phyloP scores from a whole-genome alignment of 1,140 invertebrate genomes.

The Tachypleus tridentatus region DNA sequence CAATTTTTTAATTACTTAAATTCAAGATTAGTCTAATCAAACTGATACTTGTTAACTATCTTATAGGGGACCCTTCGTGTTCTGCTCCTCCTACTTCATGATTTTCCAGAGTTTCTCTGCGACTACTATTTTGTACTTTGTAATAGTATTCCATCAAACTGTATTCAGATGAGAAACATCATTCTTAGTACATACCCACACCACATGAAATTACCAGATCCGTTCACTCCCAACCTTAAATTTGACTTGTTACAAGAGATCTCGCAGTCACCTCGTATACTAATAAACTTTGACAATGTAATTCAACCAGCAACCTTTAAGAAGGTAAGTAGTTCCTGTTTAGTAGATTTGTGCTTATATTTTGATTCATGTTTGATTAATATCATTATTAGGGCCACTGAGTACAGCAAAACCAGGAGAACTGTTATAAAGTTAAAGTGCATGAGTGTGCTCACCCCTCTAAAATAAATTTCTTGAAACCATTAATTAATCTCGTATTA shows the following conservation, averaged over 20 bases:
- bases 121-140: constrained; percentile 99
- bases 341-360: too few relatives aligned
- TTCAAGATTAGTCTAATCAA: too few relatives aligned
- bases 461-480: too few relatives aligned
- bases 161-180: constrained; percentile 97
- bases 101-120: constrained; percentile 98
- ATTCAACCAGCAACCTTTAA: constrained; percentile 81
- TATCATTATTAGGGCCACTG: too few relatives aligned
- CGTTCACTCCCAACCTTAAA: constrained; percentile 93
- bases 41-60: too few relatives aligned
- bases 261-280: constrained; percentile 64
- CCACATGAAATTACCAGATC: constrained; percentile 95
- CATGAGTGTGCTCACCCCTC: too few relatives aligned
- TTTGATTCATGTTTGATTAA: too few relatives aligned
- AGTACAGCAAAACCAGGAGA: too few relatives aligned
- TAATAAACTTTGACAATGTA: constrained; percentile 76
- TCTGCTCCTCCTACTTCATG: constrained; percentile 88
- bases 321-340: constrained; percentile 37
- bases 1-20: too few relatives aligned
- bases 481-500: too few relatives aligned
- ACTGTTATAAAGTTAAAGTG: too few relatives aligned
- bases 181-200: constrained; percentile 95
- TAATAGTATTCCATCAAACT: constrained; percentile 97
- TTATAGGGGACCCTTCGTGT: constrained; percentile 79
- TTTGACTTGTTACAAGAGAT: constrained; percentile 86